Conservation (phyloP, 1,140 invertebrate genomes). For the Hyles vespertilio region DNA sequence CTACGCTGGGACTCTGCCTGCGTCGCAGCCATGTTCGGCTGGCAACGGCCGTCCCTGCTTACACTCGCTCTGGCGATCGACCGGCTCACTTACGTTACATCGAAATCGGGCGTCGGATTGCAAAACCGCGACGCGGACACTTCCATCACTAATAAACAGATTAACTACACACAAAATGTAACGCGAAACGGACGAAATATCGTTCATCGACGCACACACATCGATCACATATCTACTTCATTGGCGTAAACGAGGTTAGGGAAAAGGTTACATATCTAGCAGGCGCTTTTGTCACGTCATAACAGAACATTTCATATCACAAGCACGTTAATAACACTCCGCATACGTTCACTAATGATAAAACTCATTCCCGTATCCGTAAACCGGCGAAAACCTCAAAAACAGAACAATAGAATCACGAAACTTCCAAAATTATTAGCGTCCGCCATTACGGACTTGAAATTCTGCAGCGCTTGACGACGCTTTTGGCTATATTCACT, state of each 20-base stretch:
- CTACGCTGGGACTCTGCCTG: slow-evolving; percentile 79
- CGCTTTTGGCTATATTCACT: slow-evolving; percentile 72
- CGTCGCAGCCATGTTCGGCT: slow-evolving; percentile 81
- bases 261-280: slow-evolving; percentile 79
- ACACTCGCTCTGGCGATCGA: slow-evolving; percentile 75
- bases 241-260: slow-evolving; percentile 83
- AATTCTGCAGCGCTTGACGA: slow-evolving; percentile 69
- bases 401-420: slow-evolving; percentile 74
- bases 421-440: slow-evolving; percentile 75
- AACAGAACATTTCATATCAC: slow-evolving; percentile 70
- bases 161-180: slow-evolving; percentile 74
- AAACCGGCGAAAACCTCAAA: slow-evolving; percentile 45
- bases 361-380: slow-evolving; percentile 53
- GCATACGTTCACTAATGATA: slow-evolving; percentile 47
- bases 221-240: slow-evolving; percentile 81
- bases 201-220: slow-evolving; percentile 80
- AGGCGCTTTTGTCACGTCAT: slow-evolving; percentile 71
- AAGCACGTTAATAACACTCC: slow-evolving; percentile 60
- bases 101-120: slow-evolving; percentile 75
- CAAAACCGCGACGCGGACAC: slow-evolving; percentile 73
- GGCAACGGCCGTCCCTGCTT: slow-evolving; percentile 72
- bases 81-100: slow-evolving; percentile 76
- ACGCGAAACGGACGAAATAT: slow-evolving; percentile 76
- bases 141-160: slow-evolving; percentile 76
- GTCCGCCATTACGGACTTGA: slow-evolving; percentile 74